Percentiles rank a stretch among this genome's conserved stretches.
Evolutionary conservation across 2,888 invertebrate genomes (phyloP).

Genomic region (Rhorus exstirpatorius): DNA sequence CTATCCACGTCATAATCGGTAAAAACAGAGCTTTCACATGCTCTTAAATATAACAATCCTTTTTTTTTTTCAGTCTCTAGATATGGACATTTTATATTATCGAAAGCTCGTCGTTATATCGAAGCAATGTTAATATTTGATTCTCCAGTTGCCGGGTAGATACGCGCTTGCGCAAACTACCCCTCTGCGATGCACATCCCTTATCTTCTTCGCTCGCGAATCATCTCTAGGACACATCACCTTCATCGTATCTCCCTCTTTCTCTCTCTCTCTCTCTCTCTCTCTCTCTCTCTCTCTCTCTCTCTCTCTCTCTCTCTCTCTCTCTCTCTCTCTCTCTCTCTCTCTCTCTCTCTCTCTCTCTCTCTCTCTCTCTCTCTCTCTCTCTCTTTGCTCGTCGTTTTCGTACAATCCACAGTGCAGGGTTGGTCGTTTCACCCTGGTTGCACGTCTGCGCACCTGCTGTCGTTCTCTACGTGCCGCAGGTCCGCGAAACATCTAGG

Average conservation of each 20-base stretch:
- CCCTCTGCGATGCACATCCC: slow-evolving; percentile 16
- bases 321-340: too few species aligned
- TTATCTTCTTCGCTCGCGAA: slow-evolving; percentile 21
- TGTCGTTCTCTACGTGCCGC: slow-evolving; percentile 43
- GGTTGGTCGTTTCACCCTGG: slow-evolving; percentile 33
- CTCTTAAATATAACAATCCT: too few species aligned
- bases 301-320: too few species aligned
- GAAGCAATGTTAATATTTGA: slow-evolving; percentile 67
- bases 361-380: not conserved
- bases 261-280: not conserved
- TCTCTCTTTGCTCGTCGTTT: slow-evolving; percentile 13
- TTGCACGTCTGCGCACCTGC: slow-evolving; percentile 60
- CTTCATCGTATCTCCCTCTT: not conserved
- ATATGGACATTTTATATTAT: slow-evolving; percentile 1
- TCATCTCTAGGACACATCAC: slow-evolving; percentile 34
- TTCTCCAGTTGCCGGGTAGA: slow-evolving; percentile 71
- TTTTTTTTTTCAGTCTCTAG: too few species aligned
- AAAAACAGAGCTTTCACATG: too few species aligned
- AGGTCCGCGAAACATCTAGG: slow-evolving; percentile 58
- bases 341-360: not conserved
- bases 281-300: not conserved
- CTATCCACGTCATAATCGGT: too few species aligned
- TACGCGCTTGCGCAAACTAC: slow-evolving; percentile 60
- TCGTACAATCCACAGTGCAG: slow-evolving; percentile 26
- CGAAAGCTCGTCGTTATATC: slow-evolving; percentile 55